Conservation (phyloP, 2,888 invertebrate species). For the Standfussiana lucernea region DNA sequence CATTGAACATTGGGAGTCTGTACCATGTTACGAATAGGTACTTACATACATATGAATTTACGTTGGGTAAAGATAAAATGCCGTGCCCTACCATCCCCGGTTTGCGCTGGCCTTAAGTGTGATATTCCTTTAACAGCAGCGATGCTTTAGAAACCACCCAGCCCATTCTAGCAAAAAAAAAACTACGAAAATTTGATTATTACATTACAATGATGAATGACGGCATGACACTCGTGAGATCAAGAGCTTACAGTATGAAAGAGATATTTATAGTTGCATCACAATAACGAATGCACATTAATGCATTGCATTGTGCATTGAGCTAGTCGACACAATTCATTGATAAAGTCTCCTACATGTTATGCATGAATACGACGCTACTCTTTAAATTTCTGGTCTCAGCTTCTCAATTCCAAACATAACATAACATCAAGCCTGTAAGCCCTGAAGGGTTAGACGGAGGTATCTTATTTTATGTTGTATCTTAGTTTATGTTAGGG, state of each 20-base stretch:
- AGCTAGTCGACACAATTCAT: not conserved
- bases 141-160: not conserved
- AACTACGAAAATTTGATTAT: not conserved
- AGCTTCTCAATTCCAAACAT: not conserved
- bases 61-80: too few species aligned
- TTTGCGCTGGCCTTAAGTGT: too few species aligned
- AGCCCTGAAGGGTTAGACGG: too few species aligned
- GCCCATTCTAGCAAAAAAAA: not conserved
- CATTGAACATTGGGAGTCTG: too few species aligned
- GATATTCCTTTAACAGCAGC: not conserved
- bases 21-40: too few species aligned
- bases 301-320: constrained; percentile 6
- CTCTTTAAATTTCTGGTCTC: not conserved
- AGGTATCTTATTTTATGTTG: too few species aligned
- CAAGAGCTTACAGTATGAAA: not conserved
- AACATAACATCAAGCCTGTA: not conserved
- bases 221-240: not conserved
- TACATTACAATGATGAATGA: not conserved
- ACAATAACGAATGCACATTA: constrained; percentile 1
- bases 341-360: not conserved
- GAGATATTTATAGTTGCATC: not conserved
- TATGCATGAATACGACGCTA: not conserved
- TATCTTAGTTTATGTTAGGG: not conserved
- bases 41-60: too few species aligned
- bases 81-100: not conserved